Conservation (phyloP, 2,113 vertebrate genomes). For the Lynx canadensis region DNA sequence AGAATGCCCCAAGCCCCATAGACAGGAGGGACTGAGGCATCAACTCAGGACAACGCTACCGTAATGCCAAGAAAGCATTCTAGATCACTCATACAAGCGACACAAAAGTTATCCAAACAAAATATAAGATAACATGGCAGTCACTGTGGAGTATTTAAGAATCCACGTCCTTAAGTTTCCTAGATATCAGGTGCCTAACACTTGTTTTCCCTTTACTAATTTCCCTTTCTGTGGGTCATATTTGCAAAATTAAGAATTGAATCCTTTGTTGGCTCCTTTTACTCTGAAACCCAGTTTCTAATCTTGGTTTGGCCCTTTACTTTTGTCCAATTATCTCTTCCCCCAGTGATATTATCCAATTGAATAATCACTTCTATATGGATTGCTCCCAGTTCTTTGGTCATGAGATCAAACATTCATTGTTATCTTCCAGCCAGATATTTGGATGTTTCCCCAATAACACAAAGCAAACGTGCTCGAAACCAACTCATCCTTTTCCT, state of each 20-base stretch:
- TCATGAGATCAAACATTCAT: neutral
- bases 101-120: slow-evolving; percentile 39
- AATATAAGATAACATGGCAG: neutral
- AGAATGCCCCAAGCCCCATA: neutral
- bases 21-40: neutral
- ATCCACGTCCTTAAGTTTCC: neutral
- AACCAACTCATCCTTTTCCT: slow-evolving; percentile 43
- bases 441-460: neutral
- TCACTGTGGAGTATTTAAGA: neutral
- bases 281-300: slow-evolving; percentile 35
- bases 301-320: slow-evolving; percentile 36
- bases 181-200: neutral
- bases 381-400: slow-evolving; percentile 18
- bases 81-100: neutral
- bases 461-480: slow-evolving; percentile 44
- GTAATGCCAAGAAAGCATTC: neutral
- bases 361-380: slow-evolving; percentile 6
- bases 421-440: neutral
- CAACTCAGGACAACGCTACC: neutral
- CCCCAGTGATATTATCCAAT: neutral
- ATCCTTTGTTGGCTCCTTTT: slow-evolving; percentile 25
- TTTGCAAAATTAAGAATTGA: slow-evolving; percentile 45
- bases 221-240: neutral
- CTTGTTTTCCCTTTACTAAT: slow-evolving; percentile 4
- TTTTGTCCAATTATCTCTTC: neutral